Evolutionary conservation across 1,140 invertebrate species (phyloP).

Genomic region (Elysia chlorotica): DNA sequence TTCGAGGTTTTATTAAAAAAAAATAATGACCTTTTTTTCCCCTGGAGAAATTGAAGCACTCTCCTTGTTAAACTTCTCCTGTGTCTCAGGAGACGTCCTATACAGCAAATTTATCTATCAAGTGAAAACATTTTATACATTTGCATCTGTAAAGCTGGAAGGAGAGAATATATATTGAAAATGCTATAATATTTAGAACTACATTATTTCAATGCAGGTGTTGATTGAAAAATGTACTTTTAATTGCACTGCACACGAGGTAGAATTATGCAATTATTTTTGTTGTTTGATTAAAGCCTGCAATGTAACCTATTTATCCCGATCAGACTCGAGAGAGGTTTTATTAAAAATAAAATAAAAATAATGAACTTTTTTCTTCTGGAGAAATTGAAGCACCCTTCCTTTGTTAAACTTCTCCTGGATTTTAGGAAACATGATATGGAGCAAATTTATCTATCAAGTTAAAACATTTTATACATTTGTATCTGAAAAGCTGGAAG

Average conservation of each 20-base stretch:
- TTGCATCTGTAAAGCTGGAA: not conserved
- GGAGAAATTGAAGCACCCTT: not conserved
- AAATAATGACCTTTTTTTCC: not conserved
- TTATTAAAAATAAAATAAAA: not conserved
- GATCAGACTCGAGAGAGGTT: conserved; percentile 76
- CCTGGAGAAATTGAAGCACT: not conserved
- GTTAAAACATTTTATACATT: no score
- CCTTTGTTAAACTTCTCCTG: not conserved
- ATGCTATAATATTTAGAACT: not conserved
- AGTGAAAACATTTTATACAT: no score
- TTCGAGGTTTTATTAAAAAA: no score
- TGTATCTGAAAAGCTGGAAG: not conserved
- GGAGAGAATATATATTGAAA: not conserved
- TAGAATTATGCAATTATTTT: no score
- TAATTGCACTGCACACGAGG: no score
- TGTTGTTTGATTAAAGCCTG: not conserved
- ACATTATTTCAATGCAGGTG: not conserved
- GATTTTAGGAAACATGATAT: no score
- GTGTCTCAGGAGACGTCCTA: no score
- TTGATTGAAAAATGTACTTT: no score
- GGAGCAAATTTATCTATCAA: no score
- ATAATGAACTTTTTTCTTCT: not conserved
- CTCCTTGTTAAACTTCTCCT: not conserved
- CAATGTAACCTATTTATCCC: not conserved
- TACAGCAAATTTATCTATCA: no score